Evolutionary conservation across 2,797 vertebrate genomes (phyloP).

Genomic region (Molossus alvarezi): DNA sequence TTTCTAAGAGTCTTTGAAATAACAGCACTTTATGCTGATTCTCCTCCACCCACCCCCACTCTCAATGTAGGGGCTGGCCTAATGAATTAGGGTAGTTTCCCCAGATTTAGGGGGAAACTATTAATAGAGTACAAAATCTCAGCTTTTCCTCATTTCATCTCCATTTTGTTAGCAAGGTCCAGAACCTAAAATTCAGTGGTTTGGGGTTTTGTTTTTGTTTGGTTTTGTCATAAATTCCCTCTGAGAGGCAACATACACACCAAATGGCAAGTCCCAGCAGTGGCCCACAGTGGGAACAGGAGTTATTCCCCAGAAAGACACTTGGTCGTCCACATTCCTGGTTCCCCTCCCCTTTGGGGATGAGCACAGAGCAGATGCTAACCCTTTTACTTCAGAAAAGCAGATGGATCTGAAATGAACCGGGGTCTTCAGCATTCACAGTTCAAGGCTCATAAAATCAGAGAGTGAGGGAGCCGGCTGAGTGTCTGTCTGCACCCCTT

Average conservation of each 20-base stretch:
- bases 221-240: conserved; percentile 87
- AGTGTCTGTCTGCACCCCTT: neutral
- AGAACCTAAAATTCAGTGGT: conserved; percentile 76
- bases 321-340: rapidly evolving
- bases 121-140: conserved; percentile 85
- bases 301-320: neutral
- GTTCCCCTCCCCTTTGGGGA: neutral
- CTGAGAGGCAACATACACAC: conserved; percentile 60
- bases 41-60: conserved; percentile 37
- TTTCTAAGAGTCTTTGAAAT: conserved; percentile 70
- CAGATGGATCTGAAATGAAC: conserved; percentile 9
- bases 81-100: conserved; percentile 86
- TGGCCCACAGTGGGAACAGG: conserved; percentile 61
- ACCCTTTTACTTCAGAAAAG: neutral
- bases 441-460: neutral
- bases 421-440: neutral
- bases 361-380: neutral
- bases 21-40: conserved; percentile 81
- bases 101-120: conserved; percentile 85
- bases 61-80: conserved; percentile 83
- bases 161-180: conserved; percentile 78
- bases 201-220: conserved; percentile 69
- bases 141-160: conserved; percentile 86
- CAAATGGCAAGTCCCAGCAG: conserved; percentile 80
- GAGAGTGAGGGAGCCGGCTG: neutral